Evolutionary conservation across 2,888 invertebrate species (phyloP).

Genomic region (Sesamia inferens): DNA sequence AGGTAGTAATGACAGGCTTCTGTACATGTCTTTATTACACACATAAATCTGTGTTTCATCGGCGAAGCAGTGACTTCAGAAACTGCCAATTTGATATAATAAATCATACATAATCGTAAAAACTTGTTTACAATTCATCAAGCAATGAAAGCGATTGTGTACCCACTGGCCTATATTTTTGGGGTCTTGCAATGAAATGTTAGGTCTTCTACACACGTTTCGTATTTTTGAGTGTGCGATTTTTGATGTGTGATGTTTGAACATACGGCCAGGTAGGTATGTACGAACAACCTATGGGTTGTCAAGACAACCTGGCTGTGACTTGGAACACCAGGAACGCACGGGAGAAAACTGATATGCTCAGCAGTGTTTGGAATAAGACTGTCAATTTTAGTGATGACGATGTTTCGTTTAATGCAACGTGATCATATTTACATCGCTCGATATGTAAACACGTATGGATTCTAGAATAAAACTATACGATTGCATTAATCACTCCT

Average conservation of each 20-base stretch:
- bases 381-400: background rate
- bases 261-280: too few species aligned
- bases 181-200: conserved; percentile 64
- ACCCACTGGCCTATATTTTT: conserved; percentile 76
- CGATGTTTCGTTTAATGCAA: conserved; percentile 9
- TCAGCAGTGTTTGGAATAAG: background rate
- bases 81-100: conserved; percentile 72
- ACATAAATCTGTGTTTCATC: conserved; percentile 62
- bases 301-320: background rate
- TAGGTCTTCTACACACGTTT: conserved; percentile 42
- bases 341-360: too few species aligned
- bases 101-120: conserved; percentile 75
- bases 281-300: too few species aligned
- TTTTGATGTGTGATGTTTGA: too few species aligned
- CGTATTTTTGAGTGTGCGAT: conserved; percentile 6
- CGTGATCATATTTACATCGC: conserved; percentile 17
- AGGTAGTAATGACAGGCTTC: conserved; percentile 61
- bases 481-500: conserved; percentile 46
- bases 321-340: background rate
- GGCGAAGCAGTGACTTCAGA: conserved; percentile 56
- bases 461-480: conserved; percentile 35
- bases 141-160: conserved; percentile 72
- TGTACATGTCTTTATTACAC: conserved; percentile 63
- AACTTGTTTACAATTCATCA: conserved; percentile 78
- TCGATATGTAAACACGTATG: conserved; percentile 19